phyloP scores from a whole-genome alignment of 1,140 invertebrate genomes.

The Euglossa dilemma region DNA sequence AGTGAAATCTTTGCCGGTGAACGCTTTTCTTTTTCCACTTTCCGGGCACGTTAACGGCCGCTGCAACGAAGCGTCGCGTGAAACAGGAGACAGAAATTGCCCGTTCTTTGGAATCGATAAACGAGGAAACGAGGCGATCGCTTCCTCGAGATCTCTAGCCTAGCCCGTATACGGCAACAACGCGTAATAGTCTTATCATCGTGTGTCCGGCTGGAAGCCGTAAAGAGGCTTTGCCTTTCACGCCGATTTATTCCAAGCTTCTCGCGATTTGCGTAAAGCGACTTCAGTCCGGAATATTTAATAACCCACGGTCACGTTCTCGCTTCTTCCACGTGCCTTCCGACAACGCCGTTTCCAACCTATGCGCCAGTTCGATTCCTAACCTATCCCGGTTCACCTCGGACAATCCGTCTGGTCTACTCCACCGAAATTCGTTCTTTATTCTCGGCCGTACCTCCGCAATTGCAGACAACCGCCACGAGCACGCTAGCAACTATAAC shows the following conservation, averaged over 20 bases:
- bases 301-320: not conserved
- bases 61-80: no score
- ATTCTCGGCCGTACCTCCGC: not conserved
- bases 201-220: not conserved
- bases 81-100: not conserved
- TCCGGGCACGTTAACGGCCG: not conserved
- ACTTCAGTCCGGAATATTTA: slow-evolving; percentile 14
- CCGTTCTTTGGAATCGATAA: slow-evolving; percentile 9
- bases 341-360: no score
- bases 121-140: slow-evolving; percentile 3
- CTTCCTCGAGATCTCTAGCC: slow-evolving; percentile 23
- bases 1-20: not conserved
- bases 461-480: not conserved
- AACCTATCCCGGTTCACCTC: slow-evolving; percentile 1
- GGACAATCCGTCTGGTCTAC: no score
- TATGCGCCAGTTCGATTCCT: not conserved
- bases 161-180: not conserved
- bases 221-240: slow-evolving; percentile 19
- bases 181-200: not conserved
- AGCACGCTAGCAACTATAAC: not conserved
- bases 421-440: slow-evolving; percentile 4
- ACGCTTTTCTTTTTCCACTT: slow-evolving; percentile 6
- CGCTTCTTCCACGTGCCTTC: not conserved
- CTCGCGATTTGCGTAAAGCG: not conserved
- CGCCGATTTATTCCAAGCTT: slow-evolving; percentile 13